phyloP scores from a whole-genome alignment of 2,113 vertebrate genomes.

The Chauna torquata region DNA sequence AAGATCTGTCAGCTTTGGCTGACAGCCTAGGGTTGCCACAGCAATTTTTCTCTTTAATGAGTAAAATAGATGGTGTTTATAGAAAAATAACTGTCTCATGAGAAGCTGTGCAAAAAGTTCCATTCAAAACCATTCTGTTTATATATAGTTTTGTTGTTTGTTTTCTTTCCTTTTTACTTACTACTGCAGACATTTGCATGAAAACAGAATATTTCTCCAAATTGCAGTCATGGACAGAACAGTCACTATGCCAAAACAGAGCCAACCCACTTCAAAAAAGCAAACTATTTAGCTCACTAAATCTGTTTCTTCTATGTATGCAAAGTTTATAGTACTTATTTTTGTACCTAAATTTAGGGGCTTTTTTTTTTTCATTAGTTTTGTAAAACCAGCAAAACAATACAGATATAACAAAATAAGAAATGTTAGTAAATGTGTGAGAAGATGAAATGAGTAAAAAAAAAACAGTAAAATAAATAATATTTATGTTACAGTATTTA shows the following conservation, averaged over 20 bases:
- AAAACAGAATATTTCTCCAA: slow-evolving; percentile 70
- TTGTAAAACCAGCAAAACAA: background rate
- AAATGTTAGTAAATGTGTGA: background rate
- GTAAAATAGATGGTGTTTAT: slow-evolving; percentile 61
- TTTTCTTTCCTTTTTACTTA: slow-evolving; percentile 66
- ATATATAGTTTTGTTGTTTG: slow-evolving; percentile 71
- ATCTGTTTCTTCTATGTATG: slow-evolving; percentile 50
- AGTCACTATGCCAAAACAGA: slow-evolving; percentile 37
- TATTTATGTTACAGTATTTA: background rate
- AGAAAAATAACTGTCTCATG: slow-evolving; percentile 54
- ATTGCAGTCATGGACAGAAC: slow-evolving; percentile 57
- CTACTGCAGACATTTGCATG: slow-evolving; percentile 60
- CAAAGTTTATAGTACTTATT: slow-evolving; percentile 19
- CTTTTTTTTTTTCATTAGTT: background rate
- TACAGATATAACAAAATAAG: background rate
- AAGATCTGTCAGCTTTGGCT: slow-evolving; percentile 52
- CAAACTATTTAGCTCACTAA: slow-evolving; percentile 26
- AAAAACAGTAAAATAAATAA: background rate
- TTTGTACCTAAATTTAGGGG: slow-evolving; percentile 44
- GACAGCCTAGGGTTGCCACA: slow-evolving; percentile 29
- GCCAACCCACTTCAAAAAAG: slow-evolving; percentile 51
- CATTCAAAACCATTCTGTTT: slow-evolving; percentile 61
- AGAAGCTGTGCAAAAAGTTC: slow-evolving; percentile 56
- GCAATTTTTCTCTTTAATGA: slow-evolving; percentile 57
- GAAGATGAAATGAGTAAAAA: background rate